A percentile compares a stretch with the other conserved stretches of the same genome.
Evolutionary conservation across 2,797 vertebrate genomes (phyloP).

Genomic region (Spondyliosoma cantharus): DNA sequence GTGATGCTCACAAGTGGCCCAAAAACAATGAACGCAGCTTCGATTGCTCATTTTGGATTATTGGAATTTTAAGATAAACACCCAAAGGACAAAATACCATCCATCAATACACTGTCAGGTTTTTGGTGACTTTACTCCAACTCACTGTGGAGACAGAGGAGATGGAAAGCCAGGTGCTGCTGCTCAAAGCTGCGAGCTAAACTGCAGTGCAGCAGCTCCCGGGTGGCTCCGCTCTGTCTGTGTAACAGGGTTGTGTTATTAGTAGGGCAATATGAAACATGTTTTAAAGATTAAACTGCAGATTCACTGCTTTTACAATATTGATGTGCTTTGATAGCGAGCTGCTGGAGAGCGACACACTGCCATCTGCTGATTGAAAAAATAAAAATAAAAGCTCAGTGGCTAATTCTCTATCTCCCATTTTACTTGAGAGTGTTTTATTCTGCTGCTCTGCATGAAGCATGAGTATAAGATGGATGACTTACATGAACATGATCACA

Average conservation of each 20-base stretch:
- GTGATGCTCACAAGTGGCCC: not conserved
- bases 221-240: not conserved
- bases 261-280: not conserved
- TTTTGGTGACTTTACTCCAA: not conserved
- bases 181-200: not conserved
- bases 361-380: conserved; percentile 65
- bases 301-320: conserved; percentile 7
- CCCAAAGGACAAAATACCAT: no score
- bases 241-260: not conserved
- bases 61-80: no score
- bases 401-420: conserved; percentile 12
- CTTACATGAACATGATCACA: not conserved
- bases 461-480: conserved; percentile 35
- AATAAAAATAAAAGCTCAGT: not conserved
- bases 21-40: not conserved
- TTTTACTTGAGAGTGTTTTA: conserved; percentile 26
- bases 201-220: not conserved
- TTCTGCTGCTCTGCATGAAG: conserved; percentile 7
- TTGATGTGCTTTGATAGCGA: not conserved
- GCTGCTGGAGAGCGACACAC: conserved; percentile 39
- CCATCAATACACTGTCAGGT: no score
- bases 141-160: not conserved
- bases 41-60: not conserved
- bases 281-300: conserved; percentile 4
- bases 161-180: not conserved